Base-by-base conservation (phyloP, 2,888 invertebrate genomes). In the Lasioglossum villosulum region DNA sequence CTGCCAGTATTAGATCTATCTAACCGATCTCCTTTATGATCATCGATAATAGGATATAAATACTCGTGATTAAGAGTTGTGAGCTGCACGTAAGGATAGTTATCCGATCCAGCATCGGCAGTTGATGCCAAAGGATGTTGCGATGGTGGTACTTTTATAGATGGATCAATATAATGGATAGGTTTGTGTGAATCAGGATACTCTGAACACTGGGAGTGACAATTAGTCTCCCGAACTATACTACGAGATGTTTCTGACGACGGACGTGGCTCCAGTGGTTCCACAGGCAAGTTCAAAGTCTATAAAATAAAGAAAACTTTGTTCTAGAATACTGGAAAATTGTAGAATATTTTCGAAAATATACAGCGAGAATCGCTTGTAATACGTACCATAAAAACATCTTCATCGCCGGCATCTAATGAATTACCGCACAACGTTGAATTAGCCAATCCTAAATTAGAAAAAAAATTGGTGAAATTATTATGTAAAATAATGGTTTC, bases 301-400 rank as follows among this genome's bases (percentile, higher is more conserved):
- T 98, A 96, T 1, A 95, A 95, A 90, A 85, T 77, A 75, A 83
- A 88, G 80, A 77, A 42, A 79, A 83, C 34, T 70, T 75, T 73
- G 34, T 42, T 76, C 12, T 52, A 27, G 30, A 10, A 56, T 12
- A 12, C 12, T 56, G 8, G 4, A 12, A 23, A 56, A 56, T 12
- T 56, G 3, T 56, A n/a, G 10, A 56, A 56, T 56, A n/a, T 56
- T 56, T 56, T n/a, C 23, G 3, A 56, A 4, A n/a, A 56, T 56
- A 56, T 56, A 96, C 93, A 34, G 10, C 37, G 19, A 23, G 23
- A 4, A 19, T 96, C 95, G 70, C 39, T 75, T 78, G 71, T 75
- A 16, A 78, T 75, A 95, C 96, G 96, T 95, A 98, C 98, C 98
- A 98, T 98, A 96, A 99, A 99, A 92, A 99, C 98, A 95, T 99